A percentile compares a stretch with the other conserved stretches of the same genome.
Evolutionary conservation across 37 sponge, comb jelly and placozoan species (phyloP).

Genomic region (Lycopodina hypogea): DNA sequence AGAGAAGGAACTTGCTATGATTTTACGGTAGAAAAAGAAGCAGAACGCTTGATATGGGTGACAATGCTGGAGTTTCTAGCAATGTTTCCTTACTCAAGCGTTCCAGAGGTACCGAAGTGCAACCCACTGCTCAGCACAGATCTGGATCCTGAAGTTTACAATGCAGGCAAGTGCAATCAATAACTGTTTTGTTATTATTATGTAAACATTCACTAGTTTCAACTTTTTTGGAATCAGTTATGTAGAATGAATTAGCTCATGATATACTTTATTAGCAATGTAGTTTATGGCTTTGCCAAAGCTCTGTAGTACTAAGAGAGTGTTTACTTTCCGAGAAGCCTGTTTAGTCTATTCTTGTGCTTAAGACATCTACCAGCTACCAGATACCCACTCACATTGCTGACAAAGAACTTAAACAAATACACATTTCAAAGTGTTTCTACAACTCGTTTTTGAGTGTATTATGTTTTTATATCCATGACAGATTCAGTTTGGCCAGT

Average conservation of each 20-base stretch:
- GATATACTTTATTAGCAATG: background rate
- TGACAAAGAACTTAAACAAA: too few relatives aligned
- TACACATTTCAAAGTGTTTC: background rate
- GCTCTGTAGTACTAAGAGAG: too few relatives aligned
- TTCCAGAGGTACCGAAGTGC: slow-evolving; percentile 52
- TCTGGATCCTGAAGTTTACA: slow-evolving; percentile 31
- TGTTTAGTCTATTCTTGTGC: too few relatives aligned
- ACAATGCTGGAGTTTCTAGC: slow-evolving; percentile 31
- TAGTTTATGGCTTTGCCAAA: too few relatives aligned
- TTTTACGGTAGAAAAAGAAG: slow-evolving; percentile 18
- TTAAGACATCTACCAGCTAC: too few relatives aligned
- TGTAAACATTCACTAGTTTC: background rate
- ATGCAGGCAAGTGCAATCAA: slow-evolving; percentile 26
- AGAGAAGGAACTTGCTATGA: slow-evolving; percentile 18
- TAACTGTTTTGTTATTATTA: background rate
- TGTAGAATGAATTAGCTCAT: background rate
- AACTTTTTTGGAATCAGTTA: background rate
- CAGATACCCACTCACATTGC: too few relatives aligned
- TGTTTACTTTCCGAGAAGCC: too few relatives aligned
- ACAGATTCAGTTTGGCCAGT: slow-evolving; percentile 60
- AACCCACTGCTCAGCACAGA: slow-evolving; percentile 41
- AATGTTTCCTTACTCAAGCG: slow-evolving; percentile 49
- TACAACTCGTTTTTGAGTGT: background rate
- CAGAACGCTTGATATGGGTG: slow-evolving; percentile 32
- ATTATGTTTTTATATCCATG: background rate